These are phyloP conservation scores for Nomada ruficornis DNA, from an alignment of 2,888 invertebrate genomes.

Conservation along the genomic window DNA sequence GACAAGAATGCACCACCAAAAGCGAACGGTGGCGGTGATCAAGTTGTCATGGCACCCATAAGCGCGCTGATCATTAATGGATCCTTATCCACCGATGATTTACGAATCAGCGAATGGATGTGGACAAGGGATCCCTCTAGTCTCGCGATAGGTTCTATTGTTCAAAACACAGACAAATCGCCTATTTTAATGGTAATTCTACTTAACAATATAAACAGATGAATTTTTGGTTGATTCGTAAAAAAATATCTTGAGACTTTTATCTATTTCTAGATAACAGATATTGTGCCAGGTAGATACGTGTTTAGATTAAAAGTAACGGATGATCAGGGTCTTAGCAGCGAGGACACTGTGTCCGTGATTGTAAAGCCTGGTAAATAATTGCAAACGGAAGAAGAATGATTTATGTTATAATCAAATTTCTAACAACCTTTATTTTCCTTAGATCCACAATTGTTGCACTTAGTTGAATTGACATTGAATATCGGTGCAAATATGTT, in stretches of 20 bases:
- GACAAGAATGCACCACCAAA: slow-evolving; percentile 95
- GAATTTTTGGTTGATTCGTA: slow-evolving; percentile 8
- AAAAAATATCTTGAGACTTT: background rate
- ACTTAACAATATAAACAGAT: background rate
- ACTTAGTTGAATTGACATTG: slow-evolving; percentile 92
- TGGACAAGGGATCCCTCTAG: slow-evolving; percentile 92
- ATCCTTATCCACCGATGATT: slow-evolving; percentile 93
- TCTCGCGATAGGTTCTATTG: slow-evolving; percentile 93
- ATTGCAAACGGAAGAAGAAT: background rate
- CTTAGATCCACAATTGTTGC: slow-evolving; percentile 89
- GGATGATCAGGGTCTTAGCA: slow-evolving; percentile 94
- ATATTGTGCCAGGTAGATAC: slow-evolving; percentile 94
- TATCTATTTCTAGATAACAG: slow-evolving; percentile 87
- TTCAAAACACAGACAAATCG: slow-evolving; percentile 90
- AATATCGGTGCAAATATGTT: slow-evolving; percentile 90
- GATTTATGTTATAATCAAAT: background rate
- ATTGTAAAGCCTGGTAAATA: slow-evolving; percentile 89
- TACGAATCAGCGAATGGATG: slow-evolving; percentile 92
- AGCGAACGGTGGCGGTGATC: slow-evolving; percentile 95
- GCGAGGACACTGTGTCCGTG: slow-evolving; percentile 93
- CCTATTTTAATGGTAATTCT: slow-evolving; percentile 89
- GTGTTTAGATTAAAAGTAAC: slow-evolving; percentile 95
- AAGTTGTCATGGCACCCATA: slow-evolving; percentile 90
- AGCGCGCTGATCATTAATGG: slow-evolving; percentile 93
- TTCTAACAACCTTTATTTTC: slow-evolving; percentile 27